phyloP scores from a whole-genome alignment of 2,113 vertebrate genomes.

The Muntiacus muntjak region DNA sequence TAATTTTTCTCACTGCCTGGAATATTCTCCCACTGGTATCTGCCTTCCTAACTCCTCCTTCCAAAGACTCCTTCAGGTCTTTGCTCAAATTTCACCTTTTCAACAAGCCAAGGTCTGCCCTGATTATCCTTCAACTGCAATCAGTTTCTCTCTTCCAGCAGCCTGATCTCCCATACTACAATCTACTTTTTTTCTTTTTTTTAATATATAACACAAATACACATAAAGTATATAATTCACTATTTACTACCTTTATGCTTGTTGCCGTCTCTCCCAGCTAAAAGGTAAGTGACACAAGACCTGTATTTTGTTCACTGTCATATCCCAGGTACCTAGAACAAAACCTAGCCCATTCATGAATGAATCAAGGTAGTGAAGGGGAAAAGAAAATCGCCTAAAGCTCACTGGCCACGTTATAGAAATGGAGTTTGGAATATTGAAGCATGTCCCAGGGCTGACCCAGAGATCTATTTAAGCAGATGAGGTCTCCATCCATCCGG shows the following conservation, averaged over 20 bases:
- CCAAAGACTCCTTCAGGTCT: neutral
- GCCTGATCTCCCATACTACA: neutral
- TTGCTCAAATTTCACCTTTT: neutral
- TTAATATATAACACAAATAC: neutral
- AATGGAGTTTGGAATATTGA: neutral
- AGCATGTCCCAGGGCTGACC: neutral
- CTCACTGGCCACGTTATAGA: neutral
- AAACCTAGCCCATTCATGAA: neutral
- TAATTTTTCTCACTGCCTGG: neutral
- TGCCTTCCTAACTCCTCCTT: neutral
- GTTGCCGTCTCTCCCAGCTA: neutral
- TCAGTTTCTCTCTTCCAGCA: neutral
- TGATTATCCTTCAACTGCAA: neutral
- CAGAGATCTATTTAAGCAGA: neutral
- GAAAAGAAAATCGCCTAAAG: neutral
- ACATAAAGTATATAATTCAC: neutral
- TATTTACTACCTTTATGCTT: neutral
- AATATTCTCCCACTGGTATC: neutral
- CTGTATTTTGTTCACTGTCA: neutral
- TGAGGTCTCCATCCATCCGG: neutral
- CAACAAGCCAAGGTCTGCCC: neutral
- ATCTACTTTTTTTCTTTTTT: neutral
- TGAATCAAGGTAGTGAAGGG: neutral
- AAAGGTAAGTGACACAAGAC: neutral
- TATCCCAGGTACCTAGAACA: neutral